These are phyloP conservation scores for Brachionus paranguensis DNA, from an alignment of 1,140 invertebrate species.

Conservation along the genomic window DNA sequence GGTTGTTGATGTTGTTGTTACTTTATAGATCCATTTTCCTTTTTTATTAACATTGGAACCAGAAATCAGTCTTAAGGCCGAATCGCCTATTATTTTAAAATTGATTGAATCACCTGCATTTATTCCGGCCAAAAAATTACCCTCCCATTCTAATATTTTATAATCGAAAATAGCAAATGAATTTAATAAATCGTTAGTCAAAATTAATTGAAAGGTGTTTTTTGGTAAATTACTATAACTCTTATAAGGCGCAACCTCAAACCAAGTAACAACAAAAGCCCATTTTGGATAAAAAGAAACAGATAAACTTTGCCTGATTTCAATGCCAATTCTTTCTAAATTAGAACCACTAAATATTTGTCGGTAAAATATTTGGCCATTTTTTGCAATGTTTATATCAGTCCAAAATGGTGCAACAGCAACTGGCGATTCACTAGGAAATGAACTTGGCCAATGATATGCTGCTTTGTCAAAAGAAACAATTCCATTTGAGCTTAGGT, in stretches of 20 bases:
- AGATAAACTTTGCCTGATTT: background rate
- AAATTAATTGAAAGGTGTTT: background rate
- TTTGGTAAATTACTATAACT: background rate
- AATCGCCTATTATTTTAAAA: background rate
- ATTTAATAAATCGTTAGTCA: background rate
- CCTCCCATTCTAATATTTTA: background rate
- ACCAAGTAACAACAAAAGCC: background rate
- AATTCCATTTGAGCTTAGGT: background rate
- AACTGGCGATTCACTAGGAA: background rate
- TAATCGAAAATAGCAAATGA: background rate
- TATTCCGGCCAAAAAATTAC: background rate
- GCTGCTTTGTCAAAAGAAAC: background rate
- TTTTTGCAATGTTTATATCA: background rate
- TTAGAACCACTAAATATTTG: background rate
- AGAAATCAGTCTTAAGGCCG: background rate
- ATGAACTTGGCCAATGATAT: background rate
- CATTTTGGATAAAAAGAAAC: background rate
- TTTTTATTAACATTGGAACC: background rate
- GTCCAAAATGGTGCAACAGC: background rate
- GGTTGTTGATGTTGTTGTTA: background rate
- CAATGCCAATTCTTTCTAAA: background rate
- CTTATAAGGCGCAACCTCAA: background rate
- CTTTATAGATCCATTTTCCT: background rate
- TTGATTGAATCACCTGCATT: background rate
- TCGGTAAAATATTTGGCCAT: background rate